Base-by-base conservation (phyloP, 2,113 vertebrate species). In the Sceloporus tristichus region DNA sequence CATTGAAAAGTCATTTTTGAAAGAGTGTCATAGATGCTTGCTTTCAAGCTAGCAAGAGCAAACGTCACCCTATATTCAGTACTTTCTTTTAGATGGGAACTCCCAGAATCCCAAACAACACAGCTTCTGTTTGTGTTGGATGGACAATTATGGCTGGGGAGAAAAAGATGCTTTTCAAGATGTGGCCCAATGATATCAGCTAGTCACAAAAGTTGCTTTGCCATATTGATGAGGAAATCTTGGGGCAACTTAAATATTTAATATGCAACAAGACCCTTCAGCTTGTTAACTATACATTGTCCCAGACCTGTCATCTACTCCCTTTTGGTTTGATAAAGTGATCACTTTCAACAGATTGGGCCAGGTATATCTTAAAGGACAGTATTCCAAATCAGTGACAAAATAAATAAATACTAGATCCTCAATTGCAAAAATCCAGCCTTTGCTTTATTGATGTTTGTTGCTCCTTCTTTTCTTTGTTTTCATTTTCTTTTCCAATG, bases 331-430 rank as follows among this genome's bases (percentile, higher is more conserved):
- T 96, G 97, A 96, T 98, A 97, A 98, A 98, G 96, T 76, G 75
- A 98, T 97, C 97, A 97, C 96, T 97, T 98, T 96, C 77, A 95
- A 92, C 73, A 85, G 79, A 86, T 97, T 97, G 91, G 94, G 95
- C 96, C 96, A 94, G 84, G 92, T 92, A 85, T 96, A 95, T 97
- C 97, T 97, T 98, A 98, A 95, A 96, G 97, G 95, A 97, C 98
- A 99, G 98, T 99, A 98, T 99, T 98, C 98, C 93, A 83, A 34
- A 70, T 11, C 40, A 66, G 21, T 40, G 21, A 66, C 40, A 54
- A 75, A 78, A 29, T 42, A 27, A 62, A 62, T 18, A 38, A n/a
- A 48, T n/a, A 53, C 66, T 4, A 38, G 38, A 83, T 53, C 81
- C n/a, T 68, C 29, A 73, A 68, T 83, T 53, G 23, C 53, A n/a